Evolutionary conservation across 2,797 vertebrate species (phyloP), one percentile per base, ranked within the genome.

Genomic region (Vireo griseus): DNA sequence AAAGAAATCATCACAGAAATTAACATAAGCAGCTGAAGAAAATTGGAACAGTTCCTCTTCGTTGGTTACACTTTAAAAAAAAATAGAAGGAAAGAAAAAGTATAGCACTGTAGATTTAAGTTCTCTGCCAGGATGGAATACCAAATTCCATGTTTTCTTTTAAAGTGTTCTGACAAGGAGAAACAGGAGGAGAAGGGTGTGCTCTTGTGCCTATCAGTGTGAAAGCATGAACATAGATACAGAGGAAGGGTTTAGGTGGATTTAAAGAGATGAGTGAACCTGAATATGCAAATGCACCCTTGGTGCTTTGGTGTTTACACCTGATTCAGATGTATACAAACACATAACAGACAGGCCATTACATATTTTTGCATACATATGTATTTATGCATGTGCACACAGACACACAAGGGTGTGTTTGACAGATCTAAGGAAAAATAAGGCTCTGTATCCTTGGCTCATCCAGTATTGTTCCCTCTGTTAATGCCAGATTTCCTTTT

Each of bases 341-440:
- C 89, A 74, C 68, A 33, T 16, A 95, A 95, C 94, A 96, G 96
- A 95, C 96, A 94, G 81, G 61, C 81, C 65, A 95, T 96, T 96
- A 95, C 63, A 71, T 50, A 91, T 87, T 92, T 96, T 95, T 96
- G 94, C 96, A 95, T 96, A 80, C 10, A 47, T 63, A 92, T 94
- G 81, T 89, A 88, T 95, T 95, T 94, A 95, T 96, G 89, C 84
- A 71, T 62, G 55, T 79, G 59, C 78, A 89, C 78, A 44, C 26
- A 94, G 81, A 45, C 92, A 89, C 75, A 50, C 48, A 8, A 37
- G 78, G 4, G n/a, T 8, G 29, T 57, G 42, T 57, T 74, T 96
- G 96, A 94, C 95, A 95, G 78, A 94, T 95, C 94, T 91, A 61
- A 96, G 78, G 89, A 13, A 83, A 93, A 94, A 65, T 12, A 67